These are phyloP conservation scores for Phylloscopus whistleri DNA, from an alignment of 2,113 vertebrate species.

Conservation along the genomic window DNA sequence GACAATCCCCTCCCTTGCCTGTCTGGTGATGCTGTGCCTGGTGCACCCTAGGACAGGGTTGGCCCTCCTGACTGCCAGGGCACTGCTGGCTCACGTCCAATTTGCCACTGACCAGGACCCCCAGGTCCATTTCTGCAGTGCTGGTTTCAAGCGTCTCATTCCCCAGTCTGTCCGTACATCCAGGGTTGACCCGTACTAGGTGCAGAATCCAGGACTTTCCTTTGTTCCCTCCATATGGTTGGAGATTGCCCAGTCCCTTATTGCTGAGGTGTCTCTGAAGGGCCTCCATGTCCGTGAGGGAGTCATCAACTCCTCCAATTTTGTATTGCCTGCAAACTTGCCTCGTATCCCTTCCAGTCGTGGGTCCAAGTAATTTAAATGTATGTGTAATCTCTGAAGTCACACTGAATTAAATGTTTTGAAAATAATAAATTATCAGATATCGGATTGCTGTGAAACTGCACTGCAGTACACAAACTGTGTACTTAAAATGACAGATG, in stretches of 20 bases:
- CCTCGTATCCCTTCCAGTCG: neutral
- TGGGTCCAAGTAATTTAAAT: neutral
- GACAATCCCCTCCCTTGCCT: neutral
- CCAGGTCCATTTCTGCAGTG: neutral
- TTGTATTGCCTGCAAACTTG: rapidly evolving
- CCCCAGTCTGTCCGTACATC: rapidly evolving
- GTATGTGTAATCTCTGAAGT: neutral
- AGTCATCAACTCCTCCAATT: neutral
- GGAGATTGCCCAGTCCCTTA: neutral
- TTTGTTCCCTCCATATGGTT: rapidly evolving
- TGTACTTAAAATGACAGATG: neutral
- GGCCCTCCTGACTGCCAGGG: neutral
- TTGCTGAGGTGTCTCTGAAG: rapidly evolving
- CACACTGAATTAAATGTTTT: neutral
- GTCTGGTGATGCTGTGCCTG: rapidly evolving
- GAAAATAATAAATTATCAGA: neutral
- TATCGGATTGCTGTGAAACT: neutral
- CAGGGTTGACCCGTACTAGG: too few species aligned
- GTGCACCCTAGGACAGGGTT: rapidly evolving
- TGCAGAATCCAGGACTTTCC: neutral
- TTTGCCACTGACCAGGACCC: rapidly evolving
- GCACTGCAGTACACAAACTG: too few species aligned
- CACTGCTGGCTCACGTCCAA: neutral
- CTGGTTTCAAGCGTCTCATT: neutral
- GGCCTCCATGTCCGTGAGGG: too few species aligned